Conservation (phyloP, 2,797 vertebrate species). For the Hippopotamyrus pictus region DNA sequence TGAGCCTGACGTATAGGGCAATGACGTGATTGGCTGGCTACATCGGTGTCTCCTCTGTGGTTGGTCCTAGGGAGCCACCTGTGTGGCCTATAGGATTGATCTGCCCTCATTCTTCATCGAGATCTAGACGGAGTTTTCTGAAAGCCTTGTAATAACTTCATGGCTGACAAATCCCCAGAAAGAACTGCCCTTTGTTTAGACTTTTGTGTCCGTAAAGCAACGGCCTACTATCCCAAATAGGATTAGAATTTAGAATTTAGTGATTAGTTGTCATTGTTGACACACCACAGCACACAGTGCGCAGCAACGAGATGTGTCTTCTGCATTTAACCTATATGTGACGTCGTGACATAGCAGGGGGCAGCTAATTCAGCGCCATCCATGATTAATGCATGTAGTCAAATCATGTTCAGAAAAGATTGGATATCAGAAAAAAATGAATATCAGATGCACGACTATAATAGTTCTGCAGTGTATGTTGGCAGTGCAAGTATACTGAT, state of each 20-base stretch:
- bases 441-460: not conserved
- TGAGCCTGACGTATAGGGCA: not conserved
- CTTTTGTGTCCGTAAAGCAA: not conserved
- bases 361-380: not conserved
- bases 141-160: not conserved
- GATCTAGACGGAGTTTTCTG: not conserved
- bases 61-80: not conserved
- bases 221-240: not conserved
- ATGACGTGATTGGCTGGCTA: not conserved
- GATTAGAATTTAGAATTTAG: no score
- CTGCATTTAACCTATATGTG: no score
- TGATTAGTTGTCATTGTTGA: no score
- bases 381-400: not conserved
- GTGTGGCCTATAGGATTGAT: not conserved
- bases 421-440: no score
- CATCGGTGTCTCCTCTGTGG: not conserved
- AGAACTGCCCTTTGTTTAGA: not conserved
- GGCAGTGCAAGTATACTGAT: not conserved
- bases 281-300: no score
- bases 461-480: not conserved
- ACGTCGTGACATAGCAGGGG: no score
- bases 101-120: not conserved
- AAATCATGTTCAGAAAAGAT: not conserved
- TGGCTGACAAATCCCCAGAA: not conserved
- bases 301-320: no score